Percentiles rank a stretch among this genome's conserved stretches.
Conservation (phyloP, 2,888 invertebrate genomes). For the Coremacera marginata region DNA sequence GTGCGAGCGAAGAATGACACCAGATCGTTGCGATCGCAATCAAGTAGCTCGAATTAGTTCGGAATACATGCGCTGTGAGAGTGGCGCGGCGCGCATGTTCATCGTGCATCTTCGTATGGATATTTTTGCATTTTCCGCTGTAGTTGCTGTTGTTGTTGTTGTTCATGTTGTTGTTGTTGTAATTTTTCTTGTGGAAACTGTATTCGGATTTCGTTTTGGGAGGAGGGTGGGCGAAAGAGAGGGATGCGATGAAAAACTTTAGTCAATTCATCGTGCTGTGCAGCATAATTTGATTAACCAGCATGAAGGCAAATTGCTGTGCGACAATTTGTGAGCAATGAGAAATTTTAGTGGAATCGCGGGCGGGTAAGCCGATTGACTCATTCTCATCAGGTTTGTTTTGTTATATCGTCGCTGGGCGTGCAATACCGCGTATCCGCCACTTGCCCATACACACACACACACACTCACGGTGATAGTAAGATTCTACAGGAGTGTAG, state of each 20-base stretch:
- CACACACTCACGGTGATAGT: too few species aligned
- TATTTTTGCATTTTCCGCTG: slow-evolving; percentile 56
- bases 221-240: not conserved
- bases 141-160: slow-evolving; percentile 49
- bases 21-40: slow-evolving; percentile 65
- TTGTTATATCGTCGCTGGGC: too few species aligned
- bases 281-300: not conserved
- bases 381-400: too few species aligned
- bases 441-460: too few species aligned
- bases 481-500: too few species aligned
- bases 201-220: slow-evolving; percentile 15
- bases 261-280: not conserved
- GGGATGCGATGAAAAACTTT: not conserved
- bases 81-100: not conserved
- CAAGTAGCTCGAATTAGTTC: slow-evolving; percentile 57
- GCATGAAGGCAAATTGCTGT: slow-evolving; percentile 28
- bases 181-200: slow-evolving; percentile 28
- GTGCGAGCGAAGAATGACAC: slow-evolving; percentile 87
- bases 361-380: too few species aligned
- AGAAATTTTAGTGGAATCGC: too few species aligned
- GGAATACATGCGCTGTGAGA: slow-evolving; percentile 30
- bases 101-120: slow-evolving; percentile 38
- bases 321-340: not conserved
- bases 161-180: slow-evolving; percentile 40
- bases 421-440: too few species aligned